These are phyloP conservation scores for Pygmarrhopalites habei DNA, from an alignment of 1,140 invertebrate genomes.

Conservation along the genomic window DNA sequence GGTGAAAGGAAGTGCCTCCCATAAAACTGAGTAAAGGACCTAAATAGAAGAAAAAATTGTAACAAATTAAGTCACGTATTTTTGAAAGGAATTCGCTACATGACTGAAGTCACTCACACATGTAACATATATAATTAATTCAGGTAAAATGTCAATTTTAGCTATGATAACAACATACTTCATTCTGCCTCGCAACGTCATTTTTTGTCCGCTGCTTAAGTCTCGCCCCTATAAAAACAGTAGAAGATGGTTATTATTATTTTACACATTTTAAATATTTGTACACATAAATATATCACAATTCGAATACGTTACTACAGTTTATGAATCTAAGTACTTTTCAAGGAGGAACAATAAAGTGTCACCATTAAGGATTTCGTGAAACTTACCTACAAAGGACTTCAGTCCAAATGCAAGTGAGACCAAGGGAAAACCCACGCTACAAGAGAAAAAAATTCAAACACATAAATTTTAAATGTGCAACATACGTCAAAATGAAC, in stretches of 20 bases:
- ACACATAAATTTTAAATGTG: neutral
- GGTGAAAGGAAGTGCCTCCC: conserved; percentile 38
- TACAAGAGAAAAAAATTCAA: conserved; percentile 9
- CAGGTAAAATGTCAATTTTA: too few relatives aligned
- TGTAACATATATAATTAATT: too few relatives aligned
- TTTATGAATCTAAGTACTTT: too few relatives aligned
- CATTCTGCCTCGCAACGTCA: conserved; percentile 37
- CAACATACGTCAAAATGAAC: conserved; percentile 25
- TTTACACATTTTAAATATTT: neutral
- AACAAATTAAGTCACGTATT: too few relatives aligned
- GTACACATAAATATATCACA: too few relatives aligned
- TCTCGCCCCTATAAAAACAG: conserved; percentile 31
- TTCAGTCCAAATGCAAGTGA: conserved; percentile 39
- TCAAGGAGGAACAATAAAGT: neutral
- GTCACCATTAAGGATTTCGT: too few relatives aligned
- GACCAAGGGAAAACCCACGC: conserved; percentile 39
- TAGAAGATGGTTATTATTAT: too few relatives aligned
- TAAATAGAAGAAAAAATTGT: too few relatives aligned
- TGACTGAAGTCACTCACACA: too few relatives aligned
- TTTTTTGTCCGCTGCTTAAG: conserved; percentile 38
- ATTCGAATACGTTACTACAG: too few relatives aligned
- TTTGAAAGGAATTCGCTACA: too few relatives aligned
- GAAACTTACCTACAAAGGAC: too few relatives aligned
- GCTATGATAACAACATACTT: conserved; percentile 11
- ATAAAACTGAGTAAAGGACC: conserved; percentile 33